These are phyloP conservation scores for Odontomyia ornata DNA, from an alignment of 2,888 invertebrate species.

Conservation along the genomic window DNA sequence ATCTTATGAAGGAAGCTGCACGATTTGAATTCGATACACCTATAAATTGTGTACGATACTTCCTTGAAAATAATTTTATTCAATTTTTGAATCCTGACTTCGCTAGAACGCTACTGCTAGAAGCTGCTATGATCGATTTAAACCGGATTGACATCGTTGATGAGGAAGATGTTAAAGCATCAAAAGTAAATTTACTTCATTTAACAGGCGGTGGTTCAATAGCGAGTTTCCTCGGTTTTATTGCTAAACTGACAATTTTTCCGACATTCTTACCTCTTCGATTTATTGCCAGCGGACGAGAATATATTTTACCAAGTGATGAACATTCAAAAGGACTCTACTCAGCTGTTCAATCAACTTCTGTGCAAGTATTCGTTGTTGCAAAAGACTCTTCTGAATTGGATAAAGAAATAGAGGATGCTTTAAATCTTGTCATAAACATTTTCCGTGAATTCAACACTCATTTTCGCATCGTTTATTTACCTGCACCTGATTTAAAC, in stretches of 20 bases:
- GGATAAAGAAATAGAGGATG: slow-evolving; percentile 68
- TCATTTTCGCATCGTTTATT: slow-evolving; percentile 73
- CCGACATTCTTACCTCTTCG: slow-evolving; percentile 73
- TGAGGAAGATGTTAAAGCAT: slow-evolving; percentile 64
- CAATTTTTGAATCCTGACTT: slow-evolving; percentile 83
- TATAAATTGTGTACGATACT: slow-evolving; percentile 58
- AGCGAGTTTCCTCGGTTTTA: slow-evolving; percentile 77
- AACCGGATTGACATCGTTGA: slow-evolving; percentile 71
- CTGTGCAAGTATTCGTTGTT: slow-evolving; percentile 73
- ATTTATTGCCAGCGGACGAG: slow-evolving; percentile 75
- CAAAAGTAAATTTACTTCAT: slow-evolving; percentile 71
- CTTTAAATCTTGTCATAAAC: slow-evolving; percentile 66
- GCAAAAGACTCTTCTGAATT: slow-evolving; percentile 65
- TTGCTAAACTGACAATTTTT: slow-evolving; percentile 73
- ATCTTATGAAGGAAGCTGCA: slow-evolving; percentile 74
- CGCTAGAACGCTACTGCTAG: slow-evolving; percentile 76
- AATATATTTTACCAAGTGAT: slow-evolving; percentile 65
- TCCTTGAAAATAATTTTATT: slow-evolving; percentile 67
- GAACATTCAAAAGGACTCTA: slow-evolving; percentile 68
- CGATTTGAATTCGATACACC: slow-evolving; percentile 71
- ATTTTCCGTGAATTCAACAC: slow-evolving; percentile 73
- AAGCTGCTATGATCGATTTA: slow-evolving; percentile 72
- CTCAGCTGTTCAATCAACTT: slow-evolving; percentile 75
- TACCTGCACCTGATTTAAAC: slow-evolving; percentile 70
- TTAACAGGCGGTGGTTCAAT: slow-evolving; percentile 80